A percentile compares a stretch with the other conserved stretches of the same genome.
These are phyloP conservation scores for Tetrao urogallus DNA, from an alignment of 2,113 vertebrate species.

Conservation along the genomic window DNA sequence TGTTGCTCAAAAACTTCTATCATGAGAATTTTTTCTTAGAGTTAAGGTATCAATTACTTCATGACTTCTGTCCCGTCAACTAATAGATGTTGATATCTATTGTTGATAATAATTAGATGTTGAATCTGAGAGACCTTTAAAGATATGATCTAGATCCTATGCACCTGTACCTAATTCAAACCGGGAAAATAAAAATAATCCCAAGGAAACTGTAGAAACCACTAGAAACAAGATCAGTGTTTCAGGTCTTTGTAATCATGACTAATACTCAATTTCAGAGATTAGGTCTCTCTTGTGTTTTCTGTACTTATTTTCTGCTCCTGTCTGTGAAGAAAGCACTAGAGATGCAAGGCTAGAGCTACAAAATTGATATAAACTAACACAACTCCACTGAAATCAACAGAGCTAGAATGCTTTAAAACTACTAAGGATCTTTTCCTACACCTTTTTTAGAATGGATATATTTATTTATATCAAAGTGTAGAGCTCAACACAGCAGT, in stretches of 20 bases:
- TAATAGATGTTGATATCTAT: conserved; percentile 20
- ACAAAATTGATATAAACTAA: neutral
- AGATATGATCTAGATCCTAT: neutral
- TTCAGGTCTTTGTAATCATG: conserved; percentile 11
- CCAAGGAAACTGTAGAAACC: neutral
- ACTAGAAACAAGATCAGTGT: neutral
- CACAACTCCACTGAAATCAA: neutral
- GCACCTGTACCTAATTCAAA: neutral
- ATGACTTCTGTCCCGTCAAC: conserved; percentile 6
- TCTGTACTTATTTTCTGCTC: neutral
- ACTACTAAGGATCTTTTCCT: neutral
- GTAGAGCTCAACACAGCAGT: conserved; percentile 31
- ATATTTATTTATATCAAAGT: conserved; percentile 29
- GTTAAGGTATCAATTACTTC: conserved; percentile 6
- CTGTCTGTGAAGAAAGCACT: conserved; percentile 5
- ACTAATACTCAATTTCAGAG: neutral
- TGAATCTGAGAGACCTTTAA: conserved; percentile 9
- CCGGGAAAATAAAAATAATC: neutral
- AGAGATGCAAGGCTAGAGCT: neutral
- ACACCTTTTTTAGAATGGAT: neutral
- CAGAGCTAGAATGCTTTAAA: neutral
- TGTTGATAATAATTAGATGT: no score
- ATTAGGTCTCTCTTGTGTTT: conserved; percentile 31
- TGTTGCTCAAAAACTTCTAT: conserved; percentile 32
- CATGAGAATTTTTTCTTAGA: conserved; percentile 38